Conservation (phyloP, 2,797 vertebrate species). For the Champsocephalus gunnari region DNA sequence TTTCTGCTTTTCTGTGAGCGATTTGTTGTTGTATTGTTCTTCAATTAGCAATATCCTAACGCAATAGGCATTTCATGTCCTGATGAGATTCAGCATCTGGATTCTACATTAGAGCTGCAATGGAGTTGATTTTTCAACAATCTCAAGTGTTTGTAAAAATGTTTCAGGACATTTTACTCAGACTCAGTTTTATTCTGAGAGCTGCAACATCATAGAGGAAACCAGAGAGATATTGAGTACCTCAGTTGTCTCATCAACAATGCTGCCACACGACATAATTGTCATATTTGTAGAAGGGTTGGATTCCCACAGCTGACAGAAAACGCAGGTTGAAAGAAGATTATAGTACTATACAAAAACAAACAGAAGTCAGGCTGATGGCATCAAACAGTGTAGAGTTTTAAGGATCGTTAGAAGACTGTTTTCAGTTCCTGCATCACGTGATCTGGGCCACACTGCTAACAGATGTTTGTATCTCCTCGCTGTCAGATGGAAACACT, state of each 20-base stretch:
- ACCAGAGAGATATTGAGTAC: background rate
- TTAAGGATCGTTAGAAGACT: conserved; percentile 21
- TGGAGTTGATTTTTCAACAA: background rate
- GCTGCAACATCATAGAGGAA: conserved; percentile 4
- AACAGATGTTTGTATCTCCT: conserved; percentile 52
- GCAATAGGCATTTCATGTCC: background rate
- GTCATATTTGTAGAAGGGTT: background rate
- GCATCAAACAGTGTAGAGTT: background rate
- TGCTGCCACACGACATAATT: too few species aligned
- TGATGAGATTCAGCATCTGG: background rate
- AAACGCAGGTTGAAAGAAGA: background rate
- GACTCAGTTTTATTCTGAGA: background rate
- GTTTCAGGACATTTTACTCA: background rate
- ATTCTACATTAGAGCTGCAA: background rate
- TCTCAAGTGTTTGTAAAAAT: conserved; percentile 10
- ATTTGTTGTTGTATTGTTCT: conserved; percentile 1
- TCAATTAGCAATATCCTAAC: background rate
- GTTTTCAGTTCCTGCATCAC: conserved; percentile 20
- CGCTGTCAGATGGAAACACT: conserved; percentile 17
- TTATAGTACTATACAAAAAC: background rate
- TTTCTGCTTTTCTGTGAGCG: background rate
- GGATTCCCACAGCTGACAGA: background rate
- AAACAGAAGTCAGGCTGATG: background rate
- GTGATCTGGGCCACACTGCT: conserved; percentile 50
- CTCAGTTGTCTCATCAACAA: background rate